Percentiles rank a stretch among this genome's conserved stretches.
These are phyloP conservation scores for Ladona fulva DNA, from an alignment of 1,140 invertebrate genomes.

Conservation along the genomic window DNA sequence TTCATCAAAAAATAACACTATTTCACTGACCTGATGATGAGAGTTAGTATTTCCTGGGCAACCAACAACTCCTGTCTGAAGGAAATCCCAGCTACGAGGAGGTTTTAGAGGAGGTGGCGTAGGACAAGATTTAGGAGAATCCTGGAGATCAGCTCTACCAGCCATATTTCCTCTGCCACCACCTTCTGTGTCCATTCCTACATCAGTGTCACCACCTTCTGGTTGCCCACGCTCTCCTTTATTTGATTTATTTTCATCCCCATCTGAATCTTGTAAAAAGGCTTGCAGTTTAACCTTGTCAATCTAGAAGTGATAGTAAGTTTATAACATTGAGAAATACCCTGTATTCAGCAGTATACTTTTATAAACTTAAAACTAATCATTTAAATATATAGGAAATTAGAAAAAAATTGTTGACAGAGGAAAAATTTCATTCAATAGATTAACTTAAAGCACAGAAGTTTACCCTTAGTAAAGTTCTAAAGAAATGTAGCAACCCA, in stretches of 20 bases:
- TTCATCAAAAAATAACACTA: too few relatives aligned
- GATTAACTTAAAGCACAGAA: too few relatives aligned
- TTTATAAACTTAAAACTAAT: too few relatives aligned
- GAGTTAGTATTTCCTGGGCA: background rate
- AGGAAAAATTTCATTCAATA: too few relatives aligned
- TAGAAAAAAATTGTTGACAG: too few relatives aligned
- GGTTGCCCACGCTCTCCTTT: background rate
- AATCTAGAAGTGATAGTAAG: background rate
- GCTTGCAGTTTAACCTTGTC: background rate
- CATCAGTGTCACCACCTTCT: background rate
- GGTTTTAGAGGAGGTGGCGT: constrained; percentile 31
- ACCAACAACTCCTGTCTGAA: constrained; percentile 31
- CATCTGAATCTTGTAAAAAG: background rate
- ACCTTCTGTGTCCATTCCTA: background rate
- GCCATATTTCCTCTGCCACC: background rate
- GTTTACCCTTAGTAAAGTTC: too few relatives aligned
- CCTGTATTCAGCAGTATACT: too few relatives aligned
- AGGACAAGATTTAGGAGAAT: constrained; percentile 24
- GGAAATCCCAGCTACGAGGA: constrained; percentile 32
- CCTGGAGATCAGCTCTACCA: constrained; percentile 24
- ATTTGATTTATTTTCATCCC: background rate
- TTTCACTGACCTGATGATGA: background rate
- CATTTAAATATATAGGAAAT: too few relatives aligned
- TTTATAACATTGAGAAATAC: too few relatives aligned
- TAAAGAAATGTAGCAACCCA: too few relatives aligned